Base-by-base conservation (phyloP, 2,113 vertebrate species). In the Melanerpes aurifrons region DNA sequence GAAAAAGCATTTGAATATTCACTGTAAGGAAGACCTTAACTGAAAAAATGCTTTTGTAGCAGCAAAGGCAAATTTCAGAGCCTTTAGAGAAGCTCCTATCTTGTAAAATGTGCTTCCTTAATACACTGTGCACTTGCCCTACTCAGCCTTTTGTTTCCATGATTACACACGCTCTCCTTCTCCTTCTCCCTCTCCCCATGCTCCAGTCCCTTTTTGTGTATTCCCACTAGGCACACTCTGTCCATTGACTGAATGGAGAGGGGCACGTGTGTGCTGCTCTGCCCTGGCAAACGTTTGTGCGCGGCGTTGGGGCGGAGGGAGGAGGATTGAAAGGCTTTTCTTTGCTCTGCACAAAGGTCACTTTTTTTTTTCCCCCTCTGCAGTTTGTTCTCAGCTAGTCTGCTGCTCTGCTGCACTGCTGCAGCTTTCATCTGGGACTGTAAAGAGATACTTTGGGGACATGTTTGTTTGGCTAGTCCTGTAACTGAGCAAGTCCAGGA, bases 301-400 rank as follows among this genome's bases (percentile, higher is more conserved):
- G 1, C 19, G 2, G 72, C 11, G 1, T 15, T 0, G 0, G 8
- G 35, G 29, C 8, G 3, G 13, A 45, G 14, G 28, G 26, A 56
- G 63, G 58, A 47, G 32, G 72, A 50, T 37, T 19, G 88, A 32
- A 61, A 90, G 37, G 82, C 77, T 69, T 84, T 85, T 37, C 67
- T 92, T 56, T 24, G 43, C 71, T 26, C 18, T n/a, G 48, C 90
- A 54, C 82, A 73, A 64, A 95, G 89, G 83, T 59, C 88, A 10
- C 47, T 25, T 25, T 2, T 1, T 26, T 17, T 17, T 9, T 22
- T 7, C 7, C 14, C 61, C 4, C 25, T 70, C 15, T 70, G 73
- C 6, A 1, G 14, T 57, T 87, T 57, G 31, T 53, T 69, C 73
- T 57, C 69, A 68, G 75, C 77, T 61, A 7, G 43, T n/a, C 19